These are phyloP conservation scores for Euzophera pinguis DNA, from an alignment of 2,888 invertebrate genomes.

Conservation along the genomic window DNA sequence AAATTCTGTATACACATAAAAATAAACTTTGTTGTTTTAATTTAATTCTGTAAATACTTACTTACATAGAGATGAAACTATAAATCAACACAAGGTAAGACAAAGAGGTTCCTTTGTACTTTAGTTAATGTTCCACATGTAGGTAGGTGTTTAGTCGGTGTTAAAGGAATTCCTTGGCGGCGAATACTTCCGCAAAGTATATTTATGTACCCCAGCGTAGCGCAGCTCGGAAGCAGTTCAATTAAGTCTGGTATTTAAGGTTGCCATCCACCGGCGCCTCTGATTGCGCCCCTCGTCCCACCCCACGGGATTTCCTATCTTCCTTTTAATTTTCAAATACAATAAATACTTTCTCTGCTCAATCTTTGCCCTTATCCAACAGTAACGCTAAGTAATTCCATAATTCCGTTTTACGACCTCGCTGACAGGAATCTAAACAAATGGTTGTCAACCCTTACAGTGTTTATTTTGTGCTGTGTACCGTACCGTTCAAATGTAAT, in stretches of 20 bases:
- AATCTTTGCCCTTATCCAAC: slow-evolving; percentile 34
- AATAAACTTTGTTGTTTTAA: too few relatives aligned
- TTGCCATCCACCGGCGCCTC: slow-evolving; percentile 66
- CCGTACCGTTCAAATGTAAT: not conserved
- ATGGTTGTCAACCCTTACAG: slow-evolving; percentile 10
- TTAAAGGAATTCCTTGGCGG: slow-evolving; percentile 64
- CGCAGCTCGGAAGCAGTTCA: slow-evolving; percentile 73
- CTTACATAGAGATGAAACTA: too few relatives aligned
- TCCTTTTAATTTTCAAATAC: slow-evolving; percentile 75
- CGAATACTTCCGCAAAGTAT: slow-evolving; percentile 62
- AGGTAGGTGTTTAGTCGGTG: slow-evolving; percentile 39
- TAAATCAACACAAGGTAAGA: not conserved
- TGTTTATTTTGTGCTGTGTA: not conserved
- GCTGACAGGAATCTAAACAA: slow-evolving; percentile 10
- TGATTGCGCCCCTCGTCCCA: slow-evolving; percentile 64
- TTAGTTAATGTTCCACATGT: slow-evolving; percentile 26
- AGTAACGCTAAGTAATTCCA: slow-evolving; percentile 37
- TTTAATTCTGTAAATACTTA: too few relatives aligned
- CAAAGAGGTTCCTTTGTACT: not conserved
- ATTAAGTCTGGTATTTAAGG: slow-evolving; percentile 79
- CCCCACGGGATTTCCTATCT: slow-evolving; percentile 56
- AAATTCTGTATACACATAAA: too few relatives aligned
- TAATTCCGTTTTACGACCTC: slow-evolving; percentile 22
- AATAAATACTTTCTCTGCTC: slow-evolving; percentile 62
- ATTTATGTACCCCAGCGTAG: slow-evolving; percentile 62